Conservation (phyloP, 2,113 vertebrate species). For the Neolamprologus brichardi region DNA sequence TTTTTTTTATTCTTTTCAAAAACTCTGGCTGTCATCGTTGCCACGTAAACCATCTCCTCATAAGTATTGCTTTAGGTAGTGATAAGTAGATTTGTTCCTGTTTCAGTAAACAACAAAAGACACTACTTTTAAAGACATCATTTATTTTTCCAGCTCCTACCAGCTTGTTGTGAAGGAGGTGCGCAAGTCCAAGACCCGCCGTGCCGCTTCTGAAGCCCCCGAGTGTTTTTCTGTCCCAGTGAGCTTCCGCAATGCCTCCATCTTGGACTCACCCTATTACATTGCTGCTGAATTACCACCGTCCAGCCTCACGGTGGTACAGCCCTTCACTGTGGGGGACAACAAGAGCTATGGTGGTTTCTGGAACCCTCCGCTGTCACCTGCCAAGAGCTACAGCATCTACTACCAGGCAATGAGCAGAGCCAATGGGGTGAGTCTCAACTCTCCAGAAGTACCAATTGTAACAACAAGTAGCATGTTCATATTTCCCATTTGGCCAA, state of each 20-base stretch:
- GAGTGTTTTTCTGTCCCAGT: conserved; percentile 89
- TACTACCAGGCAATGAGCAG: conserved; percentile 96
- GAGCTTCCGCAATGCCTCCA: conserved; percentile 88
- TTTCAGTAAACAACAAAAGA: neutral
- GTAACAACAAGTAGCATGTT: neutral
- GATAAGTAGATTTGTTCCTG: neutral
- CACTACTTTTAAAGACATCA: neutral
- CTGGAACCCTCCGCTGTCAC: conserved; percentile 94
- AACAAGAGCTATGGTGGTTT: conserved; percentile 97
- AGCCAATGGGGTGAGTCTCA: conserved; percentile 87
- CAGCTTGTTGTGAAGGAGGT: conserved; percentile 95
- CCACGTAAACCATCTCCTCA: neutral
- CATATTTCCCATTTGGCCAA: neutral
- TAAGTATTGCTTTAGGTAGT: neutral
- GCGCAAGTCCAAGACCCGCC: conserved; percentile 82
- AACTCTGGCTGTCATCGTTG: neutral
- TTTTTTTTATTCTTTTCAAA: neutral
- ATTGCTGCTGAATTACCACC: conserved; percentile 90
- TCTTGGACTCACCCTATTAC: conserved; percentile 85
- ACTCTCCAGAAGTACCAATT: neutral
- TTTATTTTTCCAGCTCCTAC: conserved; percentile 76
- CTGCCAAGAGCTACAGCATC: conserved; percentile 96
- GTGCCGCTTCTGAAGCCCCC: conserved; percentile 82
- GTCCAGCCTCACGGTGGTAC: conserved; percentile 80
- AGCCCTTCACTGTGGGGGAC: conserved; percentile 94